Conservation (phyloP, 2,113 vertebrate species). For the Cephalopterus ornatus region DNA sequence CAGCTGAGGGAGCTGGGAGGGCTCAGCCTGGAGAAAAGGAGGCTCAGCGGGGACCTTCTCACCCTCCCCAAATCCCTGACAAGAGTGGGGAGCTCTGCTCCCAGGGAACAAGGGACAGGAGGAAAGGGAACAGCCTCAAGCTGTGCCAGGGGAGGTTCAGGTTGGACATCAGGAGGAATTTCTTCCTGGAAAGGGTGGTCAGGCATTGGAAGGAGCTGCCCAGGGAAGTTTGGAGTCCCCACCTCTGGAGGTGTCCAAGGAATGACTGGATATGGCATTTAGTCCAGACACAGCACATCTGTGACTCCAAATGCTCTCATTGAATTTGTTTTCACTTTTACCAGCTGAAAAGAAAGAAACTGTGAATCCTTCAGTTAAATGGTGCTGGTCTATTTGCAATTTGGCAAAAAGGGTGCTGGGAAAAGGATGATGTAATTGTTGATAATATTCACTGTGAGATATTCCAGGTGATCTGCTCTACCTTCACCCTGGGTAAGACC, state of each 20-base stretch:
- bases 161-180: neutral
- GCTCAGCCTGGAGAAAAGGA: neutral
- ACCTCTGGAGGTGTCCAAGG: neutral
- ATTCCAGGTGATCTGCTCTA: neutral
- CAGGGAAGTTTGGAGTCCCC: neutral
- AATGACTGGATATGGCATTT: rapidly evolving
- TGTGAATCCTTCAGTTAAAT: neutral
- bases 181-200: rapidly evolving
- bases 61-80: neutral
- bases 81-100: neutral
- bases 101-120: neutral
- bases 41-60: neutral
- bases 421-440: neutral
- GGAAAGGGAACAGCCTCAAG: neutral
- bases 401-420: neutral
- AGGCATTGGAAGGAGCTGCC: rapidly evolving
- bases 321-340: neutral
- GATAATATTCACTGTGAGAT: neutral
- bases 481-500: neutral
- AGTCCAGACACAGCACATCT: neutral
- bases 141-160: neutral
- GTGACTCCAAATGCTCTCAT: neutral
- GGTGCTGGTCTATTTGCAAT: neutral
- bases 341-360: neutral
- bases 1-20: neutral